Evolutionary conservation across 2,888 invertebrate genomes (phyloP), one percentile per base, ranked within the genome.

Genomic region (Troglohyphantes excavatus): DNA sequence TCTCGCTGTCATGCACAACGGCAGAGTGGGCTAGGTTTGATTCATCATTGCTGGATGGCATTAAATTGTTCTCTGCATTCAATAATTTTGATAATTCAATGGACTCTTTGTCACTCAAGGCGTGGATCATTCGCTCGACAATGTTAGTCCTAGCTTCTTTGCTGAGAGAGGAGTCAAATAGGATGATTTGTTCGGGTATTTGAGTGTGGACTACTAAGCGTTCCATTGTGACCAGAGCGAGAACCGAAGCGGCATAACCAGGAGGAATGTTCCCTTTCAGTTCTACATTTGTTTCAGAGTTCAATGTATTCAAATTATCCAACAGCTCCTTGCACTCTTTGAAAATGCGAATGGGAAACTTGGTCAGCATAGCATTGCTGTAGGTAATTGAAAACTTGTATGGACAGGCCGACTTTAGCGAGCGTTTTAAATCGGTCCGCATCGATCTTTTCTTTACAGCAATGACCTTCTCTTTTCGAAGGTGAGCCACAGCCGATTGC

Each of bases 391-490:
- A 90, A 46, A 90, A 79, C 26, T 83, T 76, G 91, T 94, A 95
- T 21, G 95, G 95, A 5, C 94, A 93, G 29, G 94, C 94, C 70
- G 94, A 94, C 92, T 94, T 93, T 0, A 94, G 94, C 92, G 94
- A 93, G 83, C 93, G 94, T 72, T 94, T 93, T 1, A 93, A 93
- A 70, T 93, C 93, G 89, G 93, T 94, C 76, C 93, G 93, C 17
- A 93, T 93, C 0, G 93, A 94, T 94, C 89, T 94, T 94, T 6
- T 95, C 92, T 91, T 90, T 68, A 92, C 92, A 0, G 95, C 95
- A 11, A 96, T 94, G 92, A 96, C 94, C 39, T 95, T 95, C 91
- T 95, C 95, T 0, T 93, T 92, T 9, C 95, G 94, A 59, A 96
- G 94, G 92, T 95, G 95, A 2, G 93, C 93, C 92, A 96, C 95